These are phyloP conservation scores for Naso thynnoides DNA, from an alignment of 2,797 vertebrate genomes.

Conservation along the genomic window DNA sequence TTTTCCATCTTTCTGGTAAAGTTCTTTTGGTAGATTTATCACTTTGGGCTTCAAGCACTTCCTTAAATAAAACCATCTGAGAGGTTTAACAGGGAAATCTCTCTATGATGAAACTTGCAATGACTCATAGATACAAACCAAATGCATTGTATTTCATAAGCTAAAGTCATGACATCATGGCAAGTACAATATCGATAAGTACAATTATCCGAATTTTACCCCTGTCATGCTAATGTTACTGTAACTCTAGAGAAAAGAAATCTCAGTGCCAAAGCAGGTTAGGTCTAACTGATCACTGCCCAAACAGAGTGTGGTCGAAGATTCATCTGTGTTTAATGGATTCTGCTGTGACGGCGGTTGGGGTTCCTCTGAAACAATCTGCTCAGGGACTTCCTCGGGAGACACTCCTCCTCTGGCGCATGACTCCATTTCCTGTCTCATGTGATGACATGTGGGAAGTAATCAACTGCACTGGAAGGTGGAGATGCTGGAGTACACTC, in stretches of 20 bases:
- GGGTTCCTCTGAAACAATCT: slow-evolving; percentile 58
- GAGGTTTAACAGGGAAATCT: slow-evolving; percentile 2
- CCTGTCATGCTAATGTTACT: background rate
- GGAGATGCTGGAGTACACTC: slow-evolving; percentile 55
- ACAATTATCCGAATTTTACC: background rate
- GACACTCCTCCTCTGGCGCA: slow-evolving; percentile 65
- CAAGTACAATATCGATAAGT: too few relatives aligned
- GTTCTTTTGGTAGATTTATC: background rate
- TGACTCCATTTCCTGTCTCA: slow-evolving; percentile 74
- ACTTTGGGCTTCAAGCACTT: slow-evolving; percentile 17
- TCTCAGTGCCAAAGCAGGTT: background rate
- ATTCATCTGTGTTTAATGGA: slow-evolving; percentile 60
- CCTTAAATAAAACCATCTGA: slow-evolving; percentile 38
- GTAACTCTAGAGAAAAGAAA: slow-evolving; percentile 6
- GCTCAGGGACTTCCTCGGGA: slow-evolving; percentile 68
- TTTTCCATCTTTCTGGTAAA: background rate
- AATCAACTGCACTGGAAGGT: slow-evolving; percentile 51
- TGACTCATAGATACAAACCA: background rate
- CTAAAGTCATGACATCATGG: too few relatives aligned
- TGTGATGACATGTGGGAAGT: slow-evolving; percentile 76
- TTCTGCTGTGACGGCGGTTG: slow-evolving; percentile 38
- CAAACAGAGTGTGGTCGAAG: slow-evolving; percentile 24
- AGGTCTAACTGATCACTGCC: slow-evolving; percentile 12
- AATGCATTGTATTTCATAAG: background rate
- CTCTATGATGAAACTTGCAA: slow-evolving; percentile 6